These are phyloP conservation scores for Psammodynastes pulverulentus DNA, from an alignment of 2,113 vertebrate genomes.

Conservation along the genomic window DNA sequence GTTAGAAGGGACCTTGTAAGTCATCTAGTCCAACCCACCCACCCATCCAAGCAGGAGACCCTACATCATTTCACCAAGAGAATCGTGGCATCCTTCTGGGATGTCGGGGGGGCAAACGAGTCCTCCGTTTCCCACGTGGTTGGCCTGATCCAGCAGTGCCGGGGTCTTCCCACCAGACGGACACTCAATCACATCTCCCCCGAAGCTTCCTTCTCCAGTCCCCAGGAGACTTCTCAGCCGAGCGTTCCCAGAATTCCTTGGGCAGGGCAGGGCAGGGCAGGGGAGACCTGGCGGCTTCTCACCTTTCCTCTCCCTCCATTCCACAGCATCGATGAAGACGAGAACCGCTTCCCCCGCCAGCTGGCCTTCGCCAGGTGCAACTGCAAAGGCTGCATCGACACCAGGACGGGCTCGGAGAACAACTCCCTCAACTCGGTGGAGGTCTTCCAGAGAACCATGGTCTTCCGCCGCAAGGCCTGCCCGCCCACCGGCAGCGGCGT, in stretches of 20 bases:
- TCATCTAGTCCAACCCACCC: too few species aligned
- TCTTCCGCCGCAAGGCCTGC: slow-evolving; percentile 74
- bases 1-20: too few species aligned
- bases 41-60: too few species aligned
- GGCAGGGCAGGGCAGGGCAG: not conserved
- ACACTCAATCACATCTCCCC: fast-evolving
- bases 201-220: not conserved
- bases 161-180: not conserved
- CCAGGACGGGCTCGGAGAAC: slow-evolving; percentile 55
- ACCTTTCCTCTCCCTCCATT: not conserved
- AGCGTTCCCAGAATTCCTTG: not conserved
- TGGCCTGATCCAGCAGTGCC: not conserved
- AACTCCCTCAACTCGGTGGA: slow-evolving; percentile 70
- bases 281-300: not conserved
- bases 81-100: not conserved
- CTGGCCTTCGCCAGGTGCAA: slow-evolving; percentile 79
- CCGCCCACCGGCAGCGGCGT: fast-evolving
- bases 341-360: slow-evolving; percentile 68
- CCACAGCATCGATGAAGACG: slow-evolving; percentile 61
- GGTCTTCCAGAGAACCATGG: slow-evolving; percentile 70
- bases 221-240: not conserved
- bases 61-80: not conserved
- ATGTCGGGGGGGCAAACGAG: not conserved
- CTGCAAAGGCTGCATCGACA: slow-evolving; percentile 79
- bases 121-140: not conserved